Evolutionary conservation across 1,140 invertebrate species (phyloP).

Genomic region (Agrypnia vestita): DNA sequence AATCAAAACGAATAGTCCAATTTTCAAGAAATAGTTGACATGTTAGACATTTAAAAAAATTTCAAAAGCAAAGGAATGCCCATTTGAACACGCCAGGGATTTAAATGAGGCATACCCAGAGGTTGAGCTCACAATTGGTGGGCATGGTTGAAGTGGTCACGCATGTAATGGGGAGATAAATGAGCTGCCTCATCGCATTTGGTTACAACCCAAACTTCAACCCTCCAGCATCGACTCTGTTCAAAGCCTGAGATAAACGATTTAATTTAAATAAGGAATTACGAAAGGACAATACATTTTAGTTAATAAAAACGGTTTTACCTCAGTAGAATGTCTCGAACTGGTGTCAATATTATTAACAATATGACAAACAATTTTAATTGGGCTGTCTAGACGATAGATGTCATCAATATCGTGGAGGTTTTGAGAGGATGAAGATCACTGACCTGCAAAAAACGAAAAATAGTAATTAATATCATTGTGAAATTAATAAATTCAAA

Average conservation of each 20-base stretch:
- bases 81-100: slow-evolving; percentile 30
- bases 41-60: too few species aligned
- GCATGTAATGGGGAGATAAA: slow-evolving; percentile 17
- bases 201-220: neutral
- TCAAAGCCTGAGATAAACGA: neutral
- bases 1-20: too few species aligned
- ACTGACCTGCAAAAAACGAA: slow-evolving; percentile 4
- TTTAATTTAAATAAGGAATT: neutral
- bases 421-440: neutral
- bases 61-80: slow-evolving; percentile 21
- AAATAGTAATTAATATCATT: neutral
- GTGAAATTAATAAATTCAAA: too few species aligned
- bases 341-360: too few species aligned
- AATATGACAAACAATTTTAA: neutral
- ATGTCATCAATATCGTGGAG: neutral
- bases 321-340: too few species aligned
- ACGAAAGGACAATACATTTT: too few species aligned
- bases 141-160: slow-evolving; percentile 4
- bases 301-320: too few species aligned
- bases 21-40: too few species aligned
- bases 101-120: slow-evolving; percentile 23
- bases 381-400: neutral
- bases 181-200: neutral
- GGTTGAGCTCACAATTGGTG: neutral
- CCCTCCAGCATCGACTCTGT: neutral